phyloP scores from a whole-genome alignment of 2,888 invertebrate species.

The Drymonia ruficornis region DNA sequence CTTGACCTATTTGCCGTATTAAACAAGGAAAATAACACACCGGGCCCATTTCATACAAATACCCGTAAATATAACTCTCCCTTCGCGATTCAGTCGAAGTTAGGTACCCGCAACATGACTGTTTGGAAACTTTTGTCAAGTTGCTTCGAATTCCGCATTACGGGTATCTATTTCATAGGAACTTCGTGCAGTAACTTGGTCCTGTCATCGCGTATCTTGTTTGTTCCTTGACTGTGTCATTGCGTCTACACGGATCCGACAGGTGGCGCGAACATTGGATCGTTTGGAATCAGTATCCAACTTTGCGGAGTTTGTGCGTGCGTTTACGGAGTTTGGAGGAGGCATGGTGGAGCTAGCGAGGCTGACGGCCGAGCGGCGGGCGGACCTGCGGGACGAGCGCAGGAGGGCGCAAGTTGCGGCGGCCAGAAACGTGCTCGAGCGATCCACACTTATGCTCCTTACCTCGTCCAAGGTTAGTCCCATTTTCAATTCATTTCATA shows the following conservation, averaged over 20 bases:
- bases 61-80: slow-evolving; percentile 10
- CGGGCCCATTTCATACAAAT: slow-evolving; percentile 14
- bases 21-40: slow-evolving; percentile 15
- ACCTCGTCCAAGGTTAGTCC: slow-evolving; percentile 95
- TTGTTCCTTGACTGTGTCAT: slow-evolving; percentile 19
- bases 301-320: slow-evolving; percentile 98
- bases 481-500: not conserved
- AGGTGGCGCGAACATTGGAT: slow-evolving; percentile 93
- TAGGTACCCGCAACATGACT: slow-evolving; percentile 10
- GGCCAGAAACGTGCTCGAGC: slow-evolving; percentile 96
- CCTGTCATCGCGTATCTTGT: slow-evolving; percentile 16
- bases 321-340: slow-evolving; percentile 98
- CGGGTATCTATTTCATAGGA: slow-evolving; percentile 23
- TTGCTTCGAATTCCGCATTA: slow-evolving; percentile 15
- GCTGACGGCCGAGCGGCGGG: slow-evolving; percentile 92
- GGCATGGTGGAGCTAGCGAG: slow-evolving; percentile 99
- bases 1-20: slow-evolving; percentile 28
- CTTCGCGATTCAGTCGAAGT: slow-evolving; percentile 9
- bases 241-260: slow-evolving; percentile 36
- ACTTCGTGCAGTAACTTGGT: slow-evolving; percentile 35
- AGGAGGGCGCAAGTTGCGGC: slow-evolving; percentile 98
- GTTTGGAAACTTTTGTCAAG: slow-evolving; percentile 16
- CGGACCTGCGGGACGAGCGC: slow-evolving; percentile 96
- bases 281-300: slow-evolving; percentile 94
- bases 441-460: slow-evolving; percentile 98